These are phyloP conservation scores for Limnephilus lunatus DNA, from an alignment of 2,888 invertebrate species.

Conservation along the genomic window DNA sequence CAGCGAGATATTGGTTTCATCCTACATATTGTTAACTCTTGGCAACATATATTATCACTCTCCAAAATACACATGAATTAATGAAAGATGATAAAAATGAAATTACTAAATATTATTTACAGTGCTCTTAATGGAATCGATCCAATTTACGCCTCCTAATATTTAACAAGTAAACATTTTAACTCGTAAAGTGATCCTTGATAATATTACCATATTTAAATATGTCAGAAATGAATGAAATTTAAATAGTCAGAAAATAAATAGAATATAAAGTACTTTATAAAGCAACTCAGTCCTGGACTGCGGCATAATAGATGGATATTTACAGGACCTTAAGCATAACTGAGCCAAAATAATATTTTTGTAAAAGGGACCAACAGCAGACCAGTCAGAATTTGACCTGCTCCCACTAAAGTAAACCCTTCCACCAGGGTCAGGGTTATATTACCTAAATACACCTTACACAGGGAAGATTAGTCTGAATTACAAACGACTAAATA, in stretches of 20 bases:
- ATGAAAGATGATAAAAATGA: constrained; percentile 28
- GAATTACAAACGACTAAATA: constrained; percentile 2
- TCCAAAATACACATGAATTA: constrained; percentile 25
- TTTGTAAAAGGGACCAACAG: not conserved
- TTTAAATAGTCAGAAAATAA: not conserved
- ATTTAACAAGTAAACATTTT: constrained; percentile 43
- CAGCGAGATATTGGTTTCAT: not conserved
- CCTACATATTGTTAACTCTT: not conserved
- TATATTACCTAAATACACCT: not conserved
- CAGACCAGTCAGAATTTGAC: not conserved
- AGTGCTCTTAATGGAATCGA: constrained; percentile 31
- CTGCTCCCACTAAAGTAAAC: not conserved
- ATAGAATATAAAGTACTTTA: not conserved
- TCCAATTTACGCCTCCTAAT: constrained; percentile 44
- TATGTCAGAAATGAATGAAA: not conserved
- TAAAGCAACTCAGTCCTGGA: not conserved
- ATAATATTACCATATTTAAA: not conserved
- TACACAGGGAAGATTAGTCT: not conserved
- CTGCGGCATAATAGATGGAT: not conserved
- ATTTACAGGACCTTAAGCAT: not conserved
- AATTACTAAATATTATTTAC: constrained; percentile 46
- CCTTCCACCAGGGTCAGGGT: not conserved
- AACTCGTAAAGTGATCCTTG: constrained; percentile 30
- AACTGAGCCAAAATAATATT: not conserved
- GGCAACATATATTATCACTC: constrained; percentile 18